Percentiles rank a stretch among this genome's conserved stretches.
These are phyloP conservation scores for Leucoma salicis DNA, from an alignment of 2,888 invertebrate genomes.

Conservation along the genomic window DNA sequence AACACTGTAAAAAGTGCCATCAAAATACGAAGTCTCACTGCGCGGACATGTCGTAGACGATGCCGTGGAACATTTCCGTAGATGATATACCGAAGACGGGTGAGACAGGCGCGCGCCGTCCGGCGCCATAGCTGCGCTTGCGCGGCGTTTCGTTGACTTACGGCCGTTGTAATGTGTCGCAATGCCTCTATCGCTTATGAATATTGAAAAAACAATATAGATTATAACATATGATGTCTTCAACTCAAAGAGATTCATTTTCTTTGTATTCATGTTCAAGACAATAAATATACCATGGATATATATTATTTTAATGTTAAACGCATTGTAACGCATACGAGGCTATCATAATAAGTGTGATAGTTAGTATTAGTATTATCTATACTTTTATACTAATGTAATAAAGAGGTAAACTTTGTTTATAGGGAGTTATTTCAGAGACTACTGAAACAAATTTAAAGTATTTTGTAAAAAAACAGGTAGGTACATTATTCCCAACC, in stretches of 20 bases:
- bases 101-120: slow-evolving; percentile 34
- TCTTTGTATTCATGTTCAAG: slow-evolving; percentile 41
- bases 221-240: slow-evolving; percentile 63
- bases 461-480: no score
- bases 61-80: slow-evolving; percentile 38
- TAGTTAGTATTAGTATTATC: no score
- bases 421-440: no score
- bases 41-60: slow-evolving; percentile 63
- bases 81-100: slow-evolving; percentile 41
- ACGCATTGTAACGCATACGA: slow-evolving; percentile 16
- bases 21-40: slow-evolving; percentile 72
- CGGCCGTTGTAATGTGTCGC: slow-evolving; percentile 73
- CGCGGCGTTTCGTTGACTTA: slow-evolving; percentile 75
- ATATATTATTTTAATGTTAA: slow-evolving; percentile 54
- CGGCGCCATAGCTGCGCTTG: slow-evolving; percentile 46
- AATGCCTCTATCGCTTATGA: slow-evolving; percentile 79
- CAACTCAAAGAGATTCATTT: slow-evolving; percentile 27
- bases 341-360: background rate
- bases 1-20: slow-evolving; percentile 53
- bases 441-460: no score
- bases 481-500: no score
- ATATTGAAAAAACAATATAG: slow-evolving; percentile 69
- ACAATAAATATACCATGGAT: slow-evolving; percentile 62
- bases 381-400: no score
- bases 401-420: no score